Conservation (phyloP, 2,797 vertebrate genomes). For the Galaxias olidus region DNA sequence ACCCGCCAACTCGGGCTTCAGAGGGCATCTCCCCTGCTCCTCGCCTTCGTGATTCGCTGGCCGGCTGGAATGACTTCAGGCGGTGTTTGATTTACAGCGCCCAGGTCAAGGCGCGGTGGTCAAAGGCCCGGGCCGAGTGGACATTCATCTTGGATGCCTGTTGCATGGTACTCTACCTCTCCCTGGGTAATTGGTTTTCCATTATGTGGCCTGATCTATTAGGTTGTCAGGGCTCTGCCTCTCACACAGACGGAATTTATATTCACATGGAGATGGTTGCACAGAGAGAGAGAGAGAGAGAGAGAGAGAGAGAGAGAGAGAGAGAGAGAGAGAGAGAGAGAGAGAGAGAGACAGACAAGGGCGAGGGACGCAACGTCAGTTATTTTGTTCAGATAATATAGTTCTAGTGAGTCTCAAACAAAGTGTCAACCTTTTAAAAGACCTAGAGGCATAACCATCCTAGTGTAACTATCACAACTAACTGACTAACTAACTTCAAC, state of each 20-base stretch:
- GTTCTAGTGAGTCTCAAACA: too few relatives aligned
- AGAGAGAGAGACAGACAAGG: too few relatives aligned
- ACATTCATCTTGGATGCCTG: slow-evolving; percentile 46
- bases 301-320: not conserved
- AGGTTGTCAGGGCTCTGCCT: slow-evolving; percentile 29
- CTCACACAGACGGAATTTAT: slow-evolving; percentile 29
- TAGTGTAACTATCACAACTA: too few relatives aligned
- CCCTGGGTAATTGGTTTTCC: slow-evolving; percentile 43
- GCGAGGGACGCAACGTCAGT: too few relatives aligned
- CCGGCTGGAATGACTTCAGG: slow-evolving; percentile 17
- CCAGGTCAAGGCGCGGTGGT: slow-evolving; percentile 33
- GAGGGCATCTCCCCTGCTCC: slow-evolving; percentile 13
- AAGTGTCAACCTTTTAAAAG: too few relatives aligned
- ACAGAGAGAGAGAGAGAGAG: slow-evolving; percentile 1
- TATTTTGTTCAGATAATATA: too few relatives aligned
- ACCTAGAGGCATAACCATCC: too few relatives aligned
- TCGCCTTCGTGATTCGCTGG: slow-evolving; percentile 12
- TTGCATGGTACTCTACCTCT: slow-evolving; percentile 42
- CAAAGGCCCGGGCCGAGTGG: slow-evolving; percentile 27
- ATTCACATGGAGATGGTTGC: slow-evolving; percentile 28
- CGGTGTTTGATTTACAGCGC: slow-evolving; percentile 36
- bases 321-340: not conserved
- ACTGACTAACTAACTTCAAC: too few relatives aligned
- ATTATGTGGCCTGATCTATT: slow-evolving; percentile 42
- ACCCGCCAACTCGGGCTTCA: slow-evolving; percentile 10